Evolutionary conservation across 1,140 invertebrate species (phyloP).

Genomic region (Idris sp.): DNA sequence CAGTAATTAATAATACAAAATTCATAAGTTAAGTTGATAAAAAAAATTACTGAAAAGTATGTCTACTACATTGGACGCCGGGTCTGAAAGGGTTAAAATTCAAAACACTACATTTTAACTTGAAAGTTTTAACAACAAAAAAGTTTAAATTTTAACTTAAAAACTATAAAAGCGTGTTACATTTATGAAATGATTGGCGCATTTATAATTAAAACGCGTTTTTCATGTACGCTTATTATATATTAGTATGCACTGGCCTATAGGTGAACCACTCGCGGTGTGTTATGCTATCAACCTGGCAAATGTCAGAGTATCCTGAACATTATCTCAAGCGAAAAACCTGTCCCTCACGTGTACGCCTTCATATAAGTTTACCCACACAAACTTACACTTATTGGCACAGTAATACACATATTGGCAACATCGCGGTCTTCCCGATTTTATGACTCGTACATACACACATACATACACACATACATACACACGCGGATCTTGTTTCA

Average conservation of each 20-base stretch:
- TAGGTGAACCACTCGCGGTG: constrained; percentile 2
- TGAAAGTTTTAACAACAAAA: too few relatives aligned
- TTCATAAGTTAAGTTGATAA: too few relatives aligned
- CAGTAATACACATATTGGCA: neutral
- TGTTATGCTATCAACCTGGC: constrained; percentile 62
- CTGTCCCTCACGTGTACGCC: constrained; percentile 22
- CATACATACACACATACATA: neutral
- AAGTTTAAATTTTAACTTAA: too few relatives aligned
- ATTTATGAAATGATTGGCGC: constrained; percentile 32
- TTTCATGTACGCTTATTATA: constrained; percentile 25
- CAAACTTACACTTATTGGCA: neutral
- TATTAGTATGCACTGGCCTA: constrained; percentile 23
- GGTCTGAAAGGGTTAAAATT: too few relatives aligned
- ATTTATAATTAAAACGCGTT: constrained; percentile 26
- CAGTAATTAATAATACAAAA: too few relatives aligned
- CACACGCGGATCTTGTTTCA: neutral
- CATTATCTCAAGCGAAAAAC: constrained; percentile 35
- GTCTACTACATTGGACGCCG: too few relatives aligned
- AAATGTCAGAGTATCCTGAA: constrained; percentile 65
- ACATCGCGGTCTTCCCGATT: neutral
- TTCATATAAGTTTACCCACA: neutral
- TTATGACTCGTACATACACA: neutral
- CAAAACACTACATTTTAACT: too few relatives aligned
- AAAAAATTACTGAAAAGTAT: too few relatives aligned
- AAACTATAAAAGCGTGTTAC: too few relatives aligned